Conservation (phyloP, 37 sponge, comb jelly and placozoan species). For the Axinella damicornis region DNA sequence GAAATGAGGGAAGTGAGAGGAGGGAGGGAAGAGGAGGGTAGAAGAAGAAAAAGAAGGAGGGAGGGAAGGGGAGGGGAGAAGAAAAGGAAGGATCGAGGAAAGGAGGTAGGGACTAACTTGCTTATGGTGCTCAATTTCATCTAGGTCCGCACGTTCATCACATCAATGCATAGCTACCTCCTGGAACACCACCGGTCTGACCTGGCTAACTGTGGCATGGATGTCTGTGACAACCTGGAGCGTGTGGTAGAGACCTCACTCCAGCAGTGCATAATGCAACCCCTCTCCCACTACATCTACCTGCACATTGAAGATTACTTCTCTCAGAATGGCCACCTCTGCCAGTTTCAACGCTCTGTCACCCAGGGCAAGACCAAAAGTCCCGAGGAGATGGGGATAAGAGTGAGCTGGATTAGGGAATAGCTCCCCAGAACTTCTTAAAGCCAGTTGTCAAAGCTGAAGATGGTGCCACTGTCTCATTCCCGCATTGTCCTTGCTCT, state of each 20-base stretch:
- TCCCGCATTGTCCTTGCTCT: no score
- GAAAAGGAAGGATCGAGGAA: no score
- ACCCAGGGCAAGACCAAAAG: conserved; percentile 40
- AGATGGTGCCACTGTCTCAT: no score
- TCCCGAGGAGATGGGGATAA: conserved; percentile 72
- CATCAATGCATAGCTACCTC: conserved; percentile 53
- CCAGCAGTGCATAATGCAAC: conserved; percentile 54
- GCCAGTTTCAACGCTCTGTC: conserved; percentile 49
- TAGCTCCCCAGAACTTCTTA: no score
- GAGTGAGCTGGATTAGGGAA: no score
- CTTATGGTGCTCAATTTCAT: no score
- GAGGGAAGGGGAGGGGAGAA: no score
- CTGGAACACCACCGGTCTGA: conserved; percentile 51
- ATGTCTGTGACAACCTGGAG: conserved; percentile 64
- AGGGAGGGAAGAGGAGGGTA: no score
- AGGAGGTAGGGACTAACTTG: no score
- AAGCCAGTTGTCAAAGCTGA: no score
- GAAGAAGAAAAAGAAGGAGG: background rate
- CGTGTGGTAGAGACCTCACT: conserved; percentile 67
- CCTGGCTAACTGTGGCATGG: conserved; percentile 57
- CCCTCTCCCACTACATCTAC: conserved; percentile 50
- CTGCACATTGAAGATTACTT: conserved; percentile 36
- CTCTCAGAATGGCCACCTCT: conserved; percentile 13
- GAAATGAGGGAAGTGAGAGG: no score
- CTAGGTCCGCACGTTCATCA: conserved; percentile 67